Evolutionary conservation across 1,140 invertebrate species (phyloP).

Genomic region (Trichomalopsis sarcophagae): DNA sequence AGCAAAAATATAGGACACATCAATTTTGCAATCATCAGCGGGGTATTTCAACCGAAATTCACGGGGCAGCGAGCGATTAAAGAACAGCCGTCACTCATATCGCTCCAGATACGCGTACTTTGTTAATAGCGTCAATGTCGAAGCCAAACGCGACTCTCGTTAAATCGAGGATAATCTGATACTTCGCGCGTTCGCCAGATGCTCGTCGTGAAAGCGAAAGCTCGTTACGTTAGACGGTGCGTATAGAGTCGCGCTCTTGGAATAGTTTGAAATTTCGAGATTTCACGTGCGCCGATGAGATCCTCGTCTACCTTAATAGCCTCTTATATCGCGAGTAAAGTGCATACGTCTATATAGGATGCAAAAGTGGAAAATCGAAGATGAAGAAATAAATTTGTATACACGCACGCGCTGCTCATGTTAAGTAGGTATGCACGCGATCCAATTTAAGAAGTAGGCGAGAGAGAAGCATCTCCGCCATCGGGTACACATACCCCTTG

Average conservation of each 20-base stretch:
- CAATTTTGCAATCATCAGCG: not conserved
- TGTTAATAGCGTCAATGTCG: no score
- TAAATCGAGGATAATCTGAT: not conserved
- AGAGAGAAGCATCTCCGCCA: not conserved
- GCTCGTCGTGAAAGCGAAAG: not conserved
- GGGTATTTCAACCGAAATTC: not conserved
- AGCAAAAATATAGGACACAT: no score
- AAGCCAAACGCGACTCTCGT: not conserved
- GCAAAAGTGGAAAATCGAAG: slow-evolving; percentile 47
- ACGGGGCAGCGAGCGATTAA: no score
- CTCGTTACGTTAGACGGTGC: not conserved
- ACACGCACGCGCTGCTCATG: slow-evolving; percentile 54
- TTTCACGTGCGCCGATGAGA: not conserved
- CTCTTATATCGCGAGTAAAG: not conserved
- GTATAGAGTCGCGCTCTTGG: not conserved
- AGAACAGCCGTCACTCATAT: no score
- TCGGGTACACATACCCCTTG: not conserved
- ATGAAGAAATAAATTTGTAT: slow-evolving; percentile 58
- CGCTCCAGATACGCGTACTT: no score
- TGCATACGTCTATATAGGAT: not conserved
- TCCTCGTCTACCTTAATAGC: not conserved
- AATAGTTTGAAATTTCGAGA: slow-evolving; percentile 9
- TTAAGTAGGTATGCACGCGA: slow-evolving; percentile 59
- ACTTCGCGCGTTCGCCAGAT: not conserved
- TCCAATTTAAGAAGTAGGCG: slow-evolving; percentile 65